These are phyloP conservation scores for Seriola aureovittata DNA, from an alignment of 2,113 vertebrate genomes.

Conservation along the genomic window DNA sequence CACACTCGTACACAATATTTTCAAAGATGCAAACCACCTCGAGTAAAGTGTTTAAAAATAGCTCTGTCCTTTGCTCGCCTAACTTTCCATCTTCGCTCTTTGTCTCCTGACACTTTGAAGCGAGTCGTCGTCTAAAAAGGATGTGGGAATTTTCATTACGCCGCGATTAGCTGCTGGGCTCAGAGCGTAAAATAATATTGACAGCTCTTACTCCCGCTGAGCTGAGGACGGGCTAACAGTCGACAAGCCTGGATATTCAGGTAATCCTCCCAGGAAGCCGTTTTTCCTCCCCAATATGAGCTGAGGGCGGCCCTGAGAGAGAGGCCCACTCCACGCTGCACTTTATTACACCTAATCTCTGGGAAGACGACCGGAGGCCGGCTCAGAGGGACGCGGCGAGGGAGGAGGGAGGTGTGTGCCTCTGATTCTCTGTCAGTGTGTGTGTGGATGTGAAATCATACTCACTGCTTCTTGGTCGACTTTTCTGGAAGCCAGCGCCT, in stretches of 20 bases:
- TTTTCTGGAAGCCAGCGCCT: constrained; percentile 87
- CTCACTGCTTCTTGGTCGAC: constrained; percentile 89
- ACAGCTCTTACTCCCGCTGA: constrained; percentile 60
- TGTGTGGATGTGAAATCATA: constrained; percentile 36
- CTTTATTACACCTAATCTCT: constrained; percentile 79
- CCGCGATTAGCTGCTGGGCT: constrained; percentile 65
- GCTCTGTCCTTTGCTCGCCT: constrained; percentile 47
- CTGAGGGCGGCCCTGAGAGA: constrained; percentile 45
- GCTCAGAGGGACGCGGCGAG: constrained; percentile 8
- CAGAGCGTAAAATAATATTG: constrained; percentile 73
- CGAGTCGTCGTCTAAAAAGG: constrained; percentile 14
- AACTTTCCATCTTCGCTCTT: constrained; percentile 28
- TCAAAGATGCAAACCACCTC: constrained; percentile 4
- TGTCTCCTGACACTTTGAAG: constrained; percentile 70
- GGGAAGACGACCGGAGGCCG: constrained; percentile 39
- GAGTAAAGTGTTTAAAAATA: constrained; percentile 32
- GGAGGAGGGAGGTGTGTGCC: not conserved
- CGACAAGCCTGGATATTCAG: constrained; percentile 64
- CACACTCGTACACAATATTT: not conserved
- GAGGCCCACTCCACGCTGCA: constrained; percentile 19
- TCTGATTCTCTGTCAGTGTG: not conserved
- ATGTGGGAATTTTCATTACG: constrained; percentile 70
- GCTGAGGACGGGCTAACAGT: constrained; percentile 54
- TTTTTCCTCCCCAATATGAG: constrained; percentile 57
- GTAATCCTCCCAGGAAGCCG: constrained; percentile 72